Conservation (phyloP, 2,113 vertebrate genomes). For the Rynchops niger region DNA sequence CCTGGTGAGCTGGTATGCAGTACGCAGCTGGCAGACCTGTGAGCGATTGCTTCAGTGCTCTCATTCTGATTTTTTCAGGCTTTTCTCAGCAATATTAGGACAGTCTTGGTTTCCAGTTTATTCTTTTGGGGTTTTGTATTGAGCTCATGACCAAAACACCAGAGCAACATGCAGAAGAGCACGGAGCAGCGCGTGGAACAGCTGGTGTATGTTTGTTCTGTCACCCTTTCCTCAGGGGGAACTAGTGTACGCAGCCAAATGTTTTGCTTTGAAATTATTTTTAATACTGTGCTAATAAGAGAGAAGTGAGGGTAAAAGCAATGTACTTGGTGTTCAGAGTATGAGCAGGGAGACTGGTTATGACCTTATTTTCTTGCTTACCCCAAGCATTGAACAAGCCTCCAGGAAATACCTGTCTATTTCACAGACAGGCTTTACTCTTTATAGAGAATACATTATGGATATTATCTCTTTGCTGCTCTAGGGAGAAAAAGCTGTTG, state of each 20-base stretch:
- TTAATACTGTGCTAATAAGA: conserved; percentile 27
- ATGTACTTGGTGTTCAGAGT: not conserved
- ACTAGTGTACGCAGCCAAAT: not conserved
- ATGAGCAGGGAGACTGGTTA: not conserved
- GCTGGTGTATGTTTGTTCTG: conserved; percentile 27
- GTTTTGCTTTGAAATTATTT: conserved; percentile 39
- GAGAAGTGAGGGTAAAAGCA: not conserved
- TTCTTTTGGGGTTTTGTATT: conserved; percentile 11
- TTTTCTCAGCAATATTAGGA: not conserved
- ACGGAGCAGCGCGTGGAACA: not conserved
- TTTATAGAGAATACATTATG: not conserved
- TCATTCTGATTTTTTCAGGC: not conserved
- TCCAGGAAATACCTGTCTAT: not conserved
- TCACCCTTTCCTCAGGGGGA: not conserved
- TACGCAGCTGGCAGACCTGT: not conserved
- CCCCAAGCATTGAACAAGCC: not conserved
- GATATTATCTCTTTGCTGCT: not conserved
- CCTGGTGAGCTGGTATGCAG: not conserved
- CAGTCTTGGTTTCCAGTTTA: not conserved
- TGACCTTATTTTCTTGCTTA: not conserved
- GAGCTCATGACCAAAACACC: conserved; percentile 3
- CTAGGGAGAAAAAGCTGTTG: not conserved
- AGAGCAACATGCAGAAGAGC: not conserved
- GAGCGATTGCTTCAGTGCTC: conserved; percentile 1
- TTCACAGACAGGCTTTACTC: not conserved